Conservation (phyloP, 1,140 invertebrate species). For the Theocolax elegans region DNA sequence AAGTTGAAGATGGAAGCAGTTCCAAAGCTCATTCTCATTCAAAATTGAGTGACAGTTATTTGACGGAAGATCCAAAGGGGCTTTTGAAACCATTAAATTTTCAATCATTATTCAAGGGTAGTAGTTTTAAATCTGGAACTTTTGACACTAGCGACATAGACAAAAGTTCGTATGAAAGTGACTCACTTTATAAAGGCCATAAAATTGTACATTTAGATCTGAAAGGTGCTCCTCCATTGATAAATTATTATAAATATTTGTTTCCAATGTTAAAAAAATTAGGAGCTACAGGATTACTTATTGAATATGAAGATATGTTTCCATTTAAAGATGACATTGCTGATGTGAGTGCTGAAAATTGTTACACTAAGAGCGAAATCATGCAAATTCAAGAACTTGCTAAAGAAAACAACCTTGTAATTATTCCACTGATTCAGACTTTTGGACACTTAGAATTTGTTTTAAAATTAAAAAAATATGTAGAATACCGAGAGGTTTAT, state of each 20-base stretch:
- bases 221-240: constrained; percentile 87
- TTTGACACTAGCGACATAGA: constrained; percentile 37
- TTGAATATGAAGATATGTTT: constrained; percentile 99
- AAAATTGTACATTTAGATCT: constrained; percentile 86
- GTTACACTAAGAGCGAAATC: constrained; percentile 80
- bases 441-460: constrained; percentile 95
- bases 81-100: constrained; percentile 18
- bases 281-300: constrained; percentile 87
- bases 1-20: constrained; percentile 48
- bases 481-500: constrained; percentile 80
- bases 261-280: constrained; percentile 80
- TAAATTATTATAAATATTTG: constrained; percentile 78
- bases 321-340: constrained; percentile 81
- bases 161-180: constrained; percentile 34
- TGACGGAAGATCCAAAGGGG: constrained; percentile 28
- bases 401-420: constrained; percentile 74
- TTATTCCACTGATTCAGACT: constrained; percentile 94
- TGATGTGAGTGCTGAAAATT: constrained; percentile 78
- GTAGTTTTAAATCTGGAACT: constrained; percentile 32
- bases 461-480: constrained; percentile 82
- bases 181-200: constrained; percentile 57
- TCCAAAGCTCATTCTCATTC: constrained; percentile 22
- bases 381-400: constrained; percentile 73
- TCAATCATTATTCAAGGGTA: constrained; percentile 42
- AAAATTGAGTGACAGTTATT: constrained; percentile 37